A percentile compares a stretch with the other conserved stretches of the same genome.
phyloP scores from a whole-genome alignment of 2,113 vertebrate genomes.

The Neolamprologus cancellatus region DNA sequence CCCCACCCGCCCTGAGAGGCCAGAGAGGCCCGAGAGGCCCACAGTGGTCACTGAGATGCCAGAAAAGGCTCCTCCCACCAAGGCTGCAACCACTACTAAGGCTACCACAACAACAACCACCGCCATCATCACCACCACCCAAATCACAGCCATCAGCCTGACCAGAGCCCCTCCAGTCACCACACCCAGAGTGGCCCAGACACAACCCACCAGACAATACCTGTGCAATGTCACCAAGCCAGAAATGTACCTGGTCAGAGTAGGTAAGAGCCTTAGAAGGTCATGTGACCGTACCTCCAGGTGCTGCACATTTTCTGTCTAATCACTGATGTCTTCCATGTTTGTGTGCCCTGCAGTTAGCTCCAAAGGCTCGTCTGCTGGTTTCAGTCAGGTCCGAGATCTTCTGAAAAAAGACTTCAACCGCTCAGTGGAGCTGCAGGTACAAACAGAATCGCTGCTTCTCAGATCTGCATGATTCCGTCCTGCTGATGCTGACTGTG shows the following conservation, averaged over 20 bases:
- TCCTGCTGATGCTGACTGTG: neutral
- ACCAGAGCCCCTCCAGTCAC: conserved; percentile 55
- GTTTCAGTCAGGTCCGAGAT: conserved; percentile 67
- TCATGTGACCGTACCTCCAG: neutral
- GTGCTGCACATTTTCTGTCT: neutral
- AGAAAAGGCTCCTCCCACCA: neutral
- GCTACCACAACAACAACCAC: neutral
- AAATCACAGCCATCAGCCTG: conserved; percentile 43
- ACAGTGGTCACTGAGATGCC: conserved; percentile 9
- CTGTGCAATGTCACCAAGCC: conserved; percentile 70
- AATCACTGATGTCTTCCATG: neutral
- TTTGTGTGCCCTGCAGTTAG: conserved; percentile 52
- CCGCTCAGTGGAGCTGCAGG: conserved; percentile 74
- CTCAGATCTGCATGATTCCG: neutral
- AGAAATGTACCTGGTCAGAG: conserved; percentile 74
- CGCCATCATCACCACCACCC: conserved; percentile 25
- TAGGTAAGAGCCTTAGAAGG: conserved; percentile 48
- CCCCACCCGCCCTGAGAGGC: conserved; percentile 1
- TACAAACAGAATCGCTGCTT: neutral
- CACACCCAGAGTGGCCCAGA: conserved; percentile 52
- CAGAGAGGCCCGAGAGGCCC: conserved; percentile 23
- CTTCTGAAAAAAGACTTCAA: conserved; percentile 71
- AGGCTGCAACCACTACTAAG: neutral
- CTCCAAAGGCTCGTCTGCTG: conserved; percentile 55
- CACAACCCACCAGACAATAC: conserved; percentile 56